Base-by-base conservation (phyloP, 2,113 vertebrate species). In the Calyptommatus sinebrachiatus region DNA sequence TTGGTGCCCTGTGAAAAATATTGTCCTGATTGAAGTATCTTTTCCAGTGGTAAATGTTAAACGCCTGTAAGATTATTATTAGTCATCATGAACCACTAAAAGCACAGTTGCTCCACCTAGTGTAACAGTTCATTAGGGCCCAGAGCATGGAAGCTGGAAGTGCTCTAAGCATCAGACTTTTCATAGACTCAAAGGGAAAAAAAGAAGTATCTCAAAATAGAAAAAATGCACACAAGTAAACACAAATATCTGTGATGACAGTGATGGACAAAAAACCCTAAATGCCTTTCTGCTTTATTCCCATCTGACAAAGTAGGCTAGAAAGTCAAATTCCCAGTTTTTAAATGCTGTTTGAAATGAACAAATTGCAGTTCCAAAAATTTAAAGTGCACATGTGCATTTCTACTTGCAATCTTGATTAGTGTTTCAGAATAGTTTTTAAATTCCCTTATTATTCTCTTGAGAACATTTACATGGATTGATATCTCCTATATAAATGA, bases 11-110 rank as follows among this genome's bases (percentile, higher is more conserved):
- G 5, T 48, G 70, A 28, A 65, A 20, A n/a, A 18, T 2, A 12
- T 73, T 41, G 60, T 62, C 20, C 12, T 79, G 77, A 63, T 35
- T 50, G 35, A 79, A 79, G 22, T 22, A 80, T 70, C 26, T n/a
- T 57, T 35, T 53, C 71, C 10, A 35, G 41, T 66, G 46, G 21
- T 45, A 73, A 28, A 53, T 28, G 11, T 7, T 73, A 31, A 20
- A 50, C 8, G 14, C 24, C 26, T 71, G 28, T 10, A 61, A 60
- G 14, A 20, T 24, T 35, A 50, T 31, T 70, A 57, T 9, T 70
- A 31, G 60, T 31, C 60, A 26, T 62, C 35, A 71, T 35, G 41
- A 71, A 29, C 21, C 18, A 61, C 50, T 45, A 20, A 21, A 73
- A 66, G 61, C n/a, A 1, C 41, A 66, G 29, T 61, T 66, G 46